Evolutionary conservation across 2,113 vertebrate species (phyloP), one percentile per base, ranked within the genome.

Genomic region (Coryphaenoides rupestris): DNA sequence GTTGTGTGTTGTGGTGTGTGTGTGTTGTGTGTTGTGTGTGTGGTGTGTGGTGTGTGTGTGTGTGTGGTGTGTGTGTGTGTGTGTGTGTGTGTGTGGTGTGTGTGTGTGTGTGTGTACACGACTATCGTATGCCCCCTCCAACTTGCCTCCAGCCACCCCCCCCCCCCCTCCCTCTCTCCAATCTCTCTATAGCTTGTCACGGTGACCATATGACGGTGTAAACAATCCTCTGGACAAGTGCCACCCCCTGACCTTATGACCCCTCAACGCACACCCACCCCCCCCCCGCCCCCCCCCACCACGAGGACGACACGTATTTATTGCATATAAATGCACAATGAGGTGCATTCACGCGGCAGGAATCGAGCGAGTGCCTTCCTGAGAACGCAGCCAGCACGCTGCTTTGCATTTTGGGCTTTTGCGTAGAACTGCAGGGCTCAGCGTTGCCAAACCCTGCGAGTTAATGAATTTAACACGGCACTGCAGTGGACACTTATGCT

Each of bases 331-430:
- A n/a, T n/a, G n/a, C n/a, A n/a, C n/a, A n/a, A n/a, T 61, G 54
- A 49, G 47, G 53, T 19, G 5, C 4, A 15, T 50, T 2, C 1
- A 15, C 15, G 17, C 54, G n/a, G n/a, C n/a, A n/a, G n/a, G n/a
- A n/a, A 70, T 63, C 53, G 23, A 58, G 66, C 53, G 54, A 68
- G 57, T 60, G 50, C 64, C 74, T 53, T 13, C 15, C 49, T 6
- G 2, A 17, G n/a, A n/a, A n/a, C n/a, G n/a, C n/a, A n/a, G n/a
- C n/a, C n/a, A n/a, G n/a, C n/a, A n/a, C n/a, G 14, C 3, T 17
- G 26, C 26, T 6, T 28, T 28, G 26, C 6, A 6, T 28, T 28
- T 28, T 28, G 26, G n/a, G n/a, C n/a, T n/a, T n/a, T n/a, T n/a
- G n/a, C n/a, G n/a, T n/a, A n/a, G n/a, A n/a, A n/a, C n/a, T n/a